These are phyloP conservation scores for Heliconius hewitsoni DNA, from an alignment of 1,140 invertebrate genomes.

Conservation along the genomic window DNA sequence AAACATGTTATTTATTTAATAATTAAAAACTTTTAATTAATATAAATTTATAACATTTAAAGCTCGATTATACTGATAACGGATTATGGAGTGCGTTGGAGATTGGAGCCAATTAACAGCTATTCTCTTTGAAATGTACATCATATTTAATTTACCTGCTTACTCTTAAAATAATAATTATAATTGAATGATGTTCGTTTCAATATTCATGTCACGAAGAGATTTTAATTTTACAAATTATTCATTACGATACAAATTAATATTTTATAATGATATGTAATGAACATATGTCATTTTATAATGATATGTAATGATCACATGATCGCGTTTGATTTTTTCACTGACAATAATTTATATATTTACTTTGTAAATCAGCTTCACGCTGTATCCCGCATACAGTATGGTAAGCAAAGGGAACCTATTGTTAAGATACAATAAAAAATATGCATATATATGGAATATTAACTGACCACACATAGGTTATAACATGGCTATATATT, in stretches of 20 bases:
- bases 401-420: no score
- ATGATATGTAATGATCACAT: no score
- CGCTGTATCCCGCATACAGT: no score
- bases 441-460: no score
- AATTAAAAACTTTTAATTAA: neutral
- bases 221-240: neutral
- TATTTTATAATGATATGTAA: neutral
- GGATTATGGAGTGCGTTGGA: neutral
- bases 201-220: conserved; percentile 2
- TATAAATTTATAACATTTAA: neutral
- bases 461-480: no score
- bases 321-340: no score
- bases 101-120: neutral
- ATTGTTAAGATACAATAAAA: no score
- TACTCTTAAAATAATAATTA: neutral
- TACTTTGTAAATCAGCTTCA: neutral
- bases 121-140: neutral
- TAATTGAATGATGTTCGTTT: neutral
- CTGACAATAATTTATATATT: neutral
- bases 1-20: neutral
- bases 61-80: neutral
- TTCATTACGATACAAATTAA: neutral
- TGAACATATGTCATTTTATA: neutral
- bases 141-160: neutral
- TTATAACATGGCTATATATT: no score